Conservation (phyloP, 2,888 invertebrate genomes). For the Aquatica leii region DNA sequence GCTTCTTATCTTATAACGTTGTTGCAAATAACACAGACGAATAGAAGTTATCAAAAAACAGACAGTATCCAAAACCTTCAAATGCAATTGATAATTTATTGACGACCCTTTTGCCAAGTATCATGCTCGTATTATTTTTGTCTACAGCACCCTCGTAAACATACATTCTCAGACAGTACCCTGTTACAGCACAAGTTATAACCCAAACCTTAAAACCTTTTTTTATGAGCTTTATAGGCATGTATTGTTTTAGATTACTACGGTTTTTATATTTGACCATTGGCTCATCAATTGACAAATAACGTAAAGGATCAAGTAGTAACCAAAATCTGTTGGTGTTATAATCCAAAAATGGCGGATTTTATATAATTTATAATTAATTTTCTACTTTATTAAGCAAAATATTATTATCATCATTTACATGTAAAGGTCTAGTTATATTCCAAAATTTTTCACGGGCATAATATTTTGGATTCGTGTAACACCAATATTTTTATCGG, state of each 20-base stretch:
- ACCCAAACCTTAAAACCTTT: constrained; percentile 33
- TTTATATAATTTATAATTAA: neutral
- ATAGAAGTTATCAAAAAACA: neutral
- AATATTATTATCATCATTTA: constrained; percentile 8
- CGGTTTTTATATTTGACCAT: constrained; percentile 20
- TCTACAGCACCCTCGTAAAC: neutral
- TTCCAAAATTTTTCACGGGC: neutral
- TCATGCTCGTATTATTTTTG: constrained; percentile 22
- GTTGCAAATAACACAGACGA: neutral
- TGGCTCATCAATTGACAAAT: neutral
- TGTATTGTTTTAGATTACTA: constrained; percentile 27
- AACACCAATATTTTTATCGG: neutral
- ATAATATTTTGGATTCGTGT: constrained; percentile 1
- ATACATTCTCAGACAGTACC: no score
- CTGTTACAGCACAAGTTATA: no score
- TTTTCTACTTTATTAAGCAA: neutral
- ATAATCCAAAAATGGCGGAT: no score
- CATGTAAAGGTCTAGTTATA: neutral
- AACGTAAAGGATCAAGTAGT: neutral
- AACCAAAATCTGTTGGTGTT: no score
- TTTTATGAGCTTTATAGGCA: constrained; percentile 35
- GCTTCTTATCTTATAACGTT: neutral
- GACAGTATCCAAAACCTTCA: no score
- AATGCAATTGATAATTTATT: neutral
- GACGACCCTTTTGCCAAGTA: constrained; percentile 41